Percentiles rank a stretch among this genome's conserved stretches.
phyloP scores from a whole-genome alignment of 2,113 vertebrate species.

The Neoarius graeffei region DNA sequence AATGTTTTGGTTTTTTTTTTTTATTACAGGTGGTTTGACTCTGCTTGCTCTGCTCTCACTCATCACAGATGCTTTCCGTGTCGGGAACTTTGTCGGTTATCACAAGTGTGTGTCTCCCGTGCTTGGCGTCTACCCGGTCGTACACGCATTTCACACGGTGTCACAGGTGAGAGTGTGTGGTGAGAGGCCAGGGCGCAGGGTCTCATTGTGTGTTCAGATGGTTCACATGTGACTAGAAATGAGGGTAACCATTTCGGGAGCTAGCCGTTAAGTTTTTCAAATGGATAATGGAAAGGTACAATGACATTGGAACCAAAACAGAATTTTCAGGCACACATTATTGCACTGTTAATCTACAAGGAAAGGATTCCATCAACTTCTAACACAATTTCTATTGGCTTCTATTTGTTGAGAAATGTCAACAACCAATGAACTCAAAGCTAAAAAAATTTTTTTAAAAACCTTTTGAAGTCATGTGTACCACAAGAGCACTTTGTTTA shows the following conservation, averaged over 20 bases:
- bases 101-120: slow-evolving; percentile 83
- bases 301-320: no score
- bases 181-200: neutral
- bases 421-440: no score
- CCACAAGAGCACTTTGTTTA: neutral
- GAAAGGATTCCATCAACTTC: no score
- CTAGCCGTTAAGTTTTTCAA: neutral
- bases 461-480: neutral
- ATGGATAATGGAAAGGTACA: neutral
- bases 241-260: neutral
- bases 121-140: slow-evolving; percentile 86
- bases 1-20: neutral
- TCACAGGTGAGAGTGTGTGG: slow-evolving; percentile 80
- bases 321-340: no score
- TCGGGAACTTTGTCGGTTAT: slow-evolving; percentile 91
- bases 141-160: slow-evolving; percentile 86
- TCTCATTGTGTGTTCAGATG: neutral
- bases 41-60: slow-evolving; percentile 88
- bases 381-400: no score
- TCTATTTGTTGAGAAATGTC: no score
- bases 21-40: slow-evolving; percentile 82
- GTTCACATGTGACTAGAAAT: neutral
- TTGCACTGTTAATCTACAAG: no score
- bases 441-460: no score
- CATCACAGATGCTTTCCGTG: slow-evolving; percentile 89